phyloP scores from a whole-genome alignment of 2,113 vertebrate species.

The Pongo pygmaeus region DNA sequence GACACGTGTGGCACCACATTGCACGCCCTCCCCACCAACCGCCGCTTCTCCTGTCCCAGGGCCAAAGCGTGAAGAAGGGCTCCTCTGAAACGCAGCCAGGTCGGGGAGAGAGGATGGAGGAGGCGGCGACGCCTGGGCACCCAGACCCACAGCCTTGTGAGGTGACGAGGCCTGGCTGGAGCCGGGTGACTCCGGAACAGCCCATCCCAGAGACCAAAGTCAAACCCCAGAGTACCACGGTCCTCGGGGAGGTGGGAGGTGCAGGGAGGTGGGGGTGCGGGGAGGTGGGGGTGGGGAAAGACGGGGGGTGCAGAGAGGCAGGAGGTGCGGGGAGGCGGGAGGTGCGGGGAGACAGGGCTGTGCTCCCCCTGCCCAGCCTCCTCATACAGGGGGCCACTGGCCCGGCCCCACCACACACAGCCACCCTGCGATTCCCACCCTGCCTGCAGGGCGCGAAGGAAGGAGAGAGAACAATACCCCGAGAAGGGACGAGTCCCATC shows the following conservation, averaged over 20 bases:
- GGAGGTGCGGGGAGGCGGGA: too few species aligned
- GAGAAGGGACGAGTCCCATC: background rate
- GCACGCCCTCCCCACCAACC: background rate
- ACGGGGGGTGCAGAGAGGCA: rapidly evolving
- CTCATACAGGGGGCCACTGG: background rate
- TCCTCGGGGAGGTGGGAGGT: background rate
- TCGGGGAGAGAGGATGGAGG: background rate
- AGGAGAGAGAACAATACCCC: slow-evolving; percentile 47
- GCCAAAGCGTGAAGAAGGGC: background rate
- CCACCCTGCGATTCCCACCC: slow-evolving; percentile 40
- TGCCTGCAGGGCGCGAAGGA: slow-evolving; percentile 29
- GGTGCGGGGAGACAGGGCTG: background rate
- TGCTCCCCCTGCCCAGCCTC: background rate
- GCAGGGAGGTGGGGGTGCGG: background rate
- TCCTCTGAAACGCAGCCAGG: background rate
- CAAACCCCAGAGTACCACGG: background rate
- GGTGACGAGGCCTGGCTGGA: background rate
- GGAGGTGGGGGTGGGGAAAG: too few species aligned
- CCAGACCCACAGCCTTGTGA: background rate
- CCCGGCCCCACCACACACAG: background rate
- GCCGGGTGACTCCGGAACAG: background rate
- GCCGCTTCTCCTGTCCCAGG: background rate
- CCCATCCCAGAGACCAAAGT: background rate
- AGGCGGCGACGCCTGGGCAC: background rate
- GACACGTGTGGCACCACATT: background rate